These are phyloP conservation scores for Drosophila serrata DNA, from an alignment of 1,140 invertebrate genomes.

Conservation along the genomic window DNA sequence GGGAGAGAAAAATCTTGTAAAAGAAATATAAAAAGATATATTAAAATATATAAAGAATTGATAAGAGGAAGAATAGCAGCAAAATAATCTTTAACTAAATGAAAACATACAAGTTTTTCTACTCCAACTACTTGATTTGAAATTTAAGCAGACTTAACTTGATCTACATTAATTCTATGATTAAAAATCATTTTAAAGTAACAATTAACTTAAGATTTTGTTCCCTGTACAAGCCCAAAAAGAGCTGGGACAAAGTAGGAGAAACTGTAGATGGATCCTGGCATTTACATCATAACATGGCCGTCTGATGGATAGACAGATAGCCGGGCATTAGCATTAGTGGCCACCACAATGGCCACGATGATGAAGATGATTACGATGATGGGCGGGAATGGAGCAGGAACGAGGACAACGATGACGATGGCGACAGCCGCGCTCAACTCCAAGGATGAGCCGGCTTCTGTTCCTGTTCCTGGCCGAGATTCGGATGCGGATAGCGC, in stretches of 20 bases:
- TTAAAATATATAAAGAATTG: neutral
- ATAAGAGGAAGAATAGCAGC: neutral
- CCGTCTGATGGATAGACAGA: conserved; percentile 79
- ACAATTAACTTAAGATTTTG: neutral
- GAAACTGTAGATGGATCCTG: conserved; percentile 31
- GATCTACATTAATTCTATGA: neutral
- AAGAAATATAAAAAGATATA: too few species aligned
- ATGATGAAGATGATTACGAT: conserved; percentile 37
- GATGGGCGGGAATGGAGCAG: neutral
- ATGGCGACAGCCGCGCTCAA: conserved; percentile 22
- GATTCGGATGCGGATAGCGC: conserved; percentile 26
- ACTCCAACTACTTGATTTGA: too few species aligned
- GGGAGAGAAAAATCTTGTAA: neutral
- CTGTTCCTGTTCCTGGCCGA: neutral
- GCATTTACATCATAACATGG: conserved; percentile 80
- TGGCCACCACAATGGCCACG: conserved; percentile 42
- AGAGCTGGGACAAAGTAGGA: conserved; percentile 1
- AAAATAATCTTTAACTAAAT: too few species aligned
- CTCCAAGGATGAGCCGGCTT: conserved; percentile 19
- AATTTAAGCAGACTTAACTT: neutral
- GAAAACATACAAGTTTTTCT: too few species aligned
- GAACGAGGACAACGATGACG: conserved; percentile 17
- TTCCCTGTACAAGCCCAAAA: neutral
- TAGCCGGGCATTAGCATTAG: conserved; percentile 80
- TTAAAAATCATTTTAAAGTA: neutral